A percentile compares a stretch with the other conserved stretches of the same genome.
phyloP scores from a whole-genome alignment of 1,140 invertebrate species.

The Nymphalis io region DNA sequence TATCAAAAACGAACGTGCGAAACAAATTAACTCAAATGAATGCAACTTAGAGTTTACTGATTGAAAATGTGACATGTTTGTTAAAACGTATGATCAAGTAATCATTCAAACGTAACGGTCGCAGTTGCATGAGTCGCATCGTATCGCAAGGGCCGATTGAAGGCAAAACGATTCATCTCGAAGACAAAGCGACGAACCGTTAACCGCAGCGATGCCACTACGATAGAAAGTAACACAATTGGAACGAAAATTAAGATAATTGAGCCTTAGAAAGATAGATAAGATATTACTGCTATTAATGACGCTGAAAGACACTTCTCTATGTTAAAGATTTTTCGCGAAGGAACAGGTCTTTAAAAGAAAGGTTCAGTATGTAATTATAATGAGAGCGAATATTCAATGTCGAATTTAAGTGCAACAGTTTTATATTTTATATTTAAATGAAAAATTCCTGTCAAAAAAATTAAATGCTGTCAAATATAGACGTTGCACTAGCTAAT shows the following conservation, averaged over 20 bases:
- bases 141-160: conserved; percentile 36
- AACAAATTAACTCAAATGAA: too few relatives aligned
- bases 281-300: conserved; percentile 39
- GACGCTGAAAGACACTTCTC: conserved; percentile 14
- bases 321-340: background rate
- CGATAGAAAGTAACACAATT: conserved; percentile 69
- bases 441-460: too few relatives aligned
- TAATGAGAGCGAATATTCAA: too few relatives aligned
- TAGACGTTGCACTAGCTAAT: too few relatives aligned
- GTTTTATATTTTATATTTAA: too few relatives aligned
- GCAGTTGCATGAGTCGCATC: conserved; percentile 26
- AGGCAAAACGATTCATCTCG: conserved; percentile 50
- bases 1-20: too few relatives aligned
- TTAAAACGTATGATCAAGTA: conserved; percentile 16
- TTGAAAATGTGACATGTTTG: background rate
- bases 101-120: conserved; percentile 27
- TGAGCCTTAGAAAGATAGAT: conserved; percentile 47
- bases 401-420: too few relatives aligned
- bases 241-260: conserved; percentile 67
- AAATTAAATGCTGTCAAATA: too few relatives aligned
- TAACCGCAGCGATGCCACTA: conserved; percentile 54
- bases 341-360: background rate
- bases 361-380: too few relatives aligned
- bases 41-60: background rate
- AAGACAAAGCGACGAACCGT: conserved; percentile 68